Base-by-base conservation (phyloP, 2,888 invertebrate genomes). In the Homarus gammarus region DNA sequence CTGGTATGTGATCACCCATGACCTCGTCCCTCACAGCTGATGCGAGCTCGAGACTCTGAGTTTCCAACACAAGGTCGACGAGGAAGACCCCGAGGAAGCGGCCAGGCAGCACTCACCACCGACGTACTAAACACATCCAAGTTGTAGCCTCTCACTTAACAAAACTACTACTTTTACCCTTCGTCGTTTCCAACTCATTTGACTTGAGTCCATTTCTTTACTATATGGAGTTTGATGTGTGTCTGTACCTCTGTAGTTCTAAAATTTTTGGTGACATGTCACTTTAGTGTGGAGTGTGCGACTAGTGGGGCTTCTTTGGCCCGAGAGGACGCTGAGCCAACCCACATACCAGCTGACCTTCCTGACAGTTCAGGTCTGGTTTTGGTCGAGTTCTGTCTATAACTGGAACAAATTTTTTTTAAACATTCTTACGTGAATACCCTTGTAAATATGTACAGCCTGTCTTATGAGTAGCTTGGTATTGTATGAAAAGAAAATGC, bases 1-100 rank as follows among this genome's bases (percentile, higher is more conserved):
- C 22, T 38, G 27, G 49, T 31, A 33, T 68, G 77, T 75, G 75
- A 85, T 49, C 77, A 10, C 18, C 68, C 64, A 56, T 44, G 77
- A 44, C 85, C 38, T 85, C 81, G 44, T 87, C 49, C 51, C 73
- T 87, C 70, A 87, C 87, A 87, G 87, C 87, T 87, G 87, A 87
- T 87, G 87, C 87, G 81, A 87, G 40, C 70, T 81, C 87, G 51
- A 2, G 81, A 81, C 27, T 22, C 87, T 56, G 72, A 87, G 56
- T 44, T 38, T 22, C 15, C 81, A 72, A 56, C 56, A 61, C 78
- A 87, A 81, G 81, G 61, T 44, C 51, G 56, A 56, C 68, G 81
- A 38, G 44, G 81, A 44, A 33, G 79, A 72, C 12, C 70, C n/a
- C 38, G 87, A 51, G 12, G 36, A 68, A 38, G 87, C 51, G 40